phyloP scores from a whole-genome alignment of 2,797 vertebrate species.

The Chelidonichthys spinosus region DNA sequence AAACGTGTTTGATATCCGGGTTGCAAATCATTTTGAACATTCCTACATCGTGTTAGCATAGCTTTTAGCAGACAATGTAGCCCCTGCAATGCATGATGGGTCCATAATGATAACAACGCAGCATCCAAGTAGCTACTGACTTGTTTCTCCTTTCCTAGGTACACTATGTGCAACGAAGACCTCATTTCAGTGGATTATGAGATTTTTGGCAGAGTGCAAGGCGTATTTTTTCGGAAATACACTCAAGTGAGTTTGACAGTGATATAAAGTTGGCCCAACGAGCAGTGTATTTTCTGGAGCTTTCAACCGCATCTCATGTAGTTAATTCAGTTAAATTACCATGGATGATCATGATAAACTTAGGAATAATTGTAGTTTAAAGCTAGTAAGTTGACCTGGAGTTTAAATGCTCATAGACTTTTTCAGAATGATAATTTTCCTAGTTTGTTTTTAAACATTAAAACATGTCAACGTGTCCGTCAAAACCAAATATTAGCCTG shows the following conservation, averaged over 20 bases:
- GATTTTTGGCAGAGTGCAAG: slow-evolving; percentile 92
- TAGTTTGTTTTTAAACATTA: not conserved
- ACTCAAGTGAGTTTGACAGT: slow-evolving; percentile 87
- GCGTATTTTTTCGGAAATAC: slow-evolving; percentile 96
- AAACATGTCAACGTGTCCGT: not conserved
- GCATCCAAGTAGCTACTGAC: not conserved
- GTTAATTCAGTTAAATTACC: not conserved
- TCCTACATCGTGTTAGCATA: slow-evolving; percentile 40
- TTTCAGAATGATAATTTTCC: no score
- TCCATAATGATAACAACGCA: not conserved
- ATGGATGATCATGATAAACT: not conserved
- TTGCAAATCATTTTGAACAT: not conserved
- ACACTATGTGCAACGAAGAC: slow-evolving; percentile 84
- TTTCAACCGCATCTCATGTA: not conserved
- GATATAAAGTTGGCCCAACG: not conserved
- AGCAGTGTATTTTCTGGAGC: not conserved
- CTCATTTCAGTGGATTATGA: slow-evolving; percentile 93
- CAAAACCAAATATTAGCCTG: not conserved
- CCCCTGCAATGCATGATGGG: not conserved
- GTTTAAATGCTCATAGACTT: not conserved
- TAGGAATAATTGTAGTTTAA: not conserved
- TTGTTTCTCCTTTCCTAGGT: slow-evolving; percentile 41
- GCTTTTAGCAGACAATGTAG: slow-evolving; percentile 13
- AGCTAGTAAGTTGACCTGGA: not conserved
- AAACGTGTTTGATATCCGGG: not conserved